A percentile compares a stretch with the other conserved stretches of the same genome.
phyloP scores from a whole-genome alignment of 2,113 vertebrate genomes.

The Hepsetus odoe region DNA sequence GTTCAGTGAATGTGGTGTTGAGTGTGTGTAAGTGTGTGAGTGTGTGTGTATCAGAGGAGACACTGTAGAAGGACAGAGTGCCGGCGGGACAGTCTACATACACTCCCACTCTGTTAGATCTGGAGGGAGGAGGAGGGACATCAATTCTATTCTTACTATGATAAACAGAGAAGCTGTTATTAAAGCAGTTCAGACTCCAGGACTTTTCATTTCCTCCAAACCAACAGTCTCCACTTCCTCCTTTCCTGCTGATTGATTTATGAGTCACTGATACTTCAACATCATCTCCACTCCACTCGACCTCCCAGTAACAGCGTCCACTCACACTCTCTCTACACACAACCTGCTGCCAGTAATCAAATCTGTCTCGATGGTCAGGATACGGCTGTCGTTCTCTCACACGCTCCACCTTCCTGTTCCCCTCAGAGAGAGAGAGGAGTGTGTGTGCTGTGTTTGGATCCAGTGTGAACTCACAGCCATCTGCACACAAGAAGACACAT shows the following conservation, averaged over 20 bases:
- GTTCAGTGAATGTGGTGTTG: not conserved
- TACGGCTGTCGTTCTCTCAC: not conserved
- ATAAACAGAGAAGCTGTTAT: not conserved
- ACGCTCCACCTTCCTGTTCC: not conserved
- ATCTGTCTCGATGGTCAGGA: not conserved
- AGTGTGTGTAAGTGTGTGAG: not conserved
- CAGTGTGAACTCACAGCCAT: not conserved
- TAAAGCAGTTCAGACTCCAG: not conserved
- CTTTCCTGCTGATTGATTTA: not conserved
- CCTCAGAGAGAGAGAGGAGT: not conserved
- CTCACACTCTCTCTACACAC: not conserved
- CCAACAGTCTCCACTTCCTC: not conserved
- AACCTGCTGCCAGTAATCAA: not conserved
- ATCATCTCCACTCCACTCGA: not conserved
- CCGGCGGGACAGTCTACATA: not conserved
- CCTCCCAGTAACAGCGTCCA: not conserved
- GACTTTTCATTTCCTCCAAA: not conserved
- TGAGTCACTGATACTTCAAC: not conserved
- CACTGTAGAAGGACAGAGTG: not conserved
- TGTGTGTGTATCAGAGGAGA: not conserved
- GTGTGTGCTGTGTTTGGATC: not conserved
- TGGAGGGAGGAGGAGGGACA: not conserved
- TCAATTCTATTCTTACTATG: not conserved
- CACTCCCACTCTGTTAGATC: not conserved
- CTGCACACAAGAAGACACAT: not conserved